These are phyloP conservation scores for Ursus arctos DNA, from an alignment of 2,113 vertebrate species.

Conservation along the genomic window DNA sequence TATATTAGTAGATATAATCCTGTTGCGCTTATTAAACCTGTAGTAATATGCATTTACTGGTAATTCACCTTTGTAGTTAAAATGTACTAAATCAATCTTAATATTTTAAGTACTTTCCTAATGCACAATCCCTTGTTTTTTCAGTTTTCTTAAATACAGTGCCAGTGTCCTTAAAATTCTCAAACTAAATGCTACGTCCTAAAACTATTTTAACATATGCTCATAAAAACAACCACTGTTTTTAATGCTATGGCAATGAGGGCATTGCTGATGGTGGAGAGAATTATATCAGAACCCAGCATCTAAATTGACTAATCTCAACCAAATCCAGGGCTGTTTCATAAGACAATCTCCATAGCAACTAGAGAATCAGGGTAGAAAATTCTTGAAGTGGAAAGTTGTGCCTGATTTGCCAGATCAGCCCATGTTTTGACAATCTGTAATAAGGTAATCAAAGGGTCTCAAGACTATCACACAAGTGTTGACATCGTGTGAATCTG, in stretches of 20 bases:
- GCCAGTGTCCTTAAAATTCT: not conserved
- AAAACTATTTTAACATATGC: not conserved
- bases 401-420: constrained; percentile 71
- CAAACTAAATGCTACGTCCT: constrained; percentile 29
- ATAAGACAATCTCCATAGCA: constrained; percentile 71
- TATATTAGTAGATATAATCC: not conserved
- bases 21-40: not conserved
- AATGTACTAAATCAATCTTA: constrained; percentile 17
- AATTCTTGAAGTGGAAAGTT: constrained; percentile 68
- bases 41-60: not conserved
- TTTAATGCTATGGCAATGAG: not conserved
- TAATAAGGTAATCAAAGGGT: constrained; percentile 70
- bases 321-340: constrained; percentile 60
- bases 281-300: not conserved
- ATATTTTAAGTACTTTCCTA: constrained; percentile 5
- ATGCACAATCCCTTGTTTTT: not conserved
- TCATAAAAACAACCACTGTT: constrained; percentile 15
- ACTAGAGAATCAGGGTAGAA: constrained; percentile 57
- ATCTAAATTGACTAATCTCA: constrained; percentile 21
- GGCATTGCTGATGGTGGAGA: not conserved
- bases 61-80: not conserved
- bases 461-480: constrained; percentile 54
- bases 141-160: not conserved
- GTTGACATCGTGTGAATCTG: constrained; percentile 63
- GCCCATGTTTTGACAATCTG: constrained; percentile 68